Conservation (phyloP, 2,888 invertebrate genomes). For the Lochmaea crataegi region DNA sequence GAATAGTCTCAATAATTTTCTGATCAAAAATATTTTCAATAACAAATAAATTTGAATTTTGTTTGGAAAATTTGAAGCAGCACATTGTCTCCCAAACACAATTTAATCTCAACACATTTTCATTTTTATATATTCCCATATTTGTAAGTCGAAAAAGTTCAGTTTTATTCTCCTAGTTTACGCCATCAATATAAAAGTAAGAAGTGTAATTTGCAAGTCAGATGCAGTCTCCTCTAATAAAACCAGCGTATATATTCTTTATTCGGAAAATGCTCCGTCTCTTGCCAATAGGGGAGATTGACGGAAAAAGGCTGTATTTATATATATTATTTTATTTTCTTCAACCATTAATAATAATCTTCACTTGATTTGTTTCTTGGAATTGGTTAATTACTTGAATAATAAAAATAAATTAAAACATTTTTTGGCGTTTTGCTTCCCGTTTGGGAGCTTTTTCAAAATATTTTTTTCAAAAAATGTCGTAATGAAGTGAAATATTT, state of each 20-base stretch:
- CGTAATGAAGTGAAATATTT: too few species aligned
- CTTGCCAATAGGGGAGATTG: neutral
- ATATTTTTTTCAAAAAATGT: too few species aligned
- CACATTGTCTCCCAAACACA: conserved; percentile 1
- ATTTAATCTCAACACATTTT: conserved; percentile 11
- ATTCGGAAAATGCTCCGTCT: neutral
- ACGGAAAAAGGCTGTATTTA: neutral
- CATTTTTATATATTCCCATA: conserved; percentile 17
- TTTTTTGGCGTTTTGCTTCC: too few species aligned
- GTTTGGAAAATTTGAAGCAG: neutral
- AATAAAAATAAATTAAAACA: too few species aligned
- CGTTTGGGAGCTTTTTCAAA: too few species aligned
- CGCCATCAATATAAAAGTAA: conserved; percentile 20
- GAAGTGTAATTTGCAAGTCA: conserved; percentile 17
- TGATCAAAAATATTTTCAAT: neutral
- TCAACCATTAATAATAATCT: too few species aligned
- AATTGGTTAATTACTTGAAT: too few species aligned
- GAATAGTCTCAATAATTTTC: neutral
- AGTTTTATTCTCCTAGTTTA: conserved; percentile 16
- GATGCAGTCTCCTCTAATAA: conserved; percentile 5
- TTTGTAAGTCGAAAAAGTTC: conserved; percentile 11
- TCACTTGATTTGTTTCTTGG: too few species aligned
- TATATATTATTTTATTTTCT: too few species aligned
- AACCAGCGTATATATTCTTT: conserved; percentile 4
- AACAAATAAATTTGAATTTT: neutral